Conservation (phyloP, 2,888 invertebrate genomes). For the Heliconius hortense region DNA sequence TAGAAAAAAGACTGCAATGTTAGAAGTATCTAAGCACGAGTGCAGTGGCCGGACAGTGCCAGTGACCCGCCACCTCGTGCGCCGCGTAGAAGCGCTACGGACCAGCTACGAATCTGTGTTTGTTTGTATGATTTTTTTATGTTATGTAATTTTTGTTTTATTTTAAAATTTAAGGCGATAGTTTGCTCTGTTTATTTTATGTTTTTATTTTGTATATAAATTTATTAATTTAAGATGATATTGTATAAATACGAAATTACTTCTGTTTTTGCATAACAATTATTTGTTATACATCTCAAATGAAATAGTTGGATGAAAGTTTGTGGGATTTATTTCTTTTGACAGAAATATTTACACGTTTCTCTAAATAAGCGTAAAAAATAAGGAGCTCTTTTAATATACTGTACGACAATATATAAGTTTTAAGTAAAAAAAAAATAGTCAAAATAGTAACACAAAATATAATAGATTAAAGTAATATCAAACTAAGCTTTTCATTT, state of each 20-base stretch:
- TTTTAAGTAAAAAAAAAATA: no score
- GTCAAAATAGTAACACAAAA: no score
- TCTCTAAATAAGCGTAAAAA: background rate
- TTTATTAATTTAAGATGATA: background rate
- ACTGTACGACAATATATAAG: no score
- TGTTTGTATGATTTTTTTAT: conserved; percentile 1
- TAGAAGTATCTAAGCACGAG: conserved; percentile 79
- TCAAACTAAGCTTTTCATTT: background rate
- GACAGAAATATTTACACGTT: background rate
- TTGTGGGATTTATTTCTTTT: background rate
- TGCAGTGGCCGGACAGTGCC: conserved; percentile 77
- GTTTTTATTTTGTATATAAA: background rate
- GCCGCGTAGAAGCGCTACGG: conserved; percentile 65
- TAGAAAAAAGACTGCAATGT: conserved; percentile 77
- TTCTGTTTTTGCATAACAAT: no score
- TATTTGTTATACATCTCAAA: background rate
- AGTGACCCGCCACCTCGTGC: conserved; percentile 67
- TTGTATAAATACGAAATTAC: no score
- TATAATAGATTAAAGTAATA: background rate
- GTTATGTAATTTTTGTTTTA: background rate
- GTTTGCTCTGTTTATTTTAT: background rate
- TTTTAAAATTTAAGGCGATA: background rate
- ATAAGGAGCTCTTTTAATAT: background rate
- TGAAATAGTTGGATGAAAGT: background rate
- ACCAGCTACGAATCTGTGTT: conserved; percentile 55